Conservation (phyloP, 2,113 vertebrate genomes). For the Heterocephalus glaber region DNA sequence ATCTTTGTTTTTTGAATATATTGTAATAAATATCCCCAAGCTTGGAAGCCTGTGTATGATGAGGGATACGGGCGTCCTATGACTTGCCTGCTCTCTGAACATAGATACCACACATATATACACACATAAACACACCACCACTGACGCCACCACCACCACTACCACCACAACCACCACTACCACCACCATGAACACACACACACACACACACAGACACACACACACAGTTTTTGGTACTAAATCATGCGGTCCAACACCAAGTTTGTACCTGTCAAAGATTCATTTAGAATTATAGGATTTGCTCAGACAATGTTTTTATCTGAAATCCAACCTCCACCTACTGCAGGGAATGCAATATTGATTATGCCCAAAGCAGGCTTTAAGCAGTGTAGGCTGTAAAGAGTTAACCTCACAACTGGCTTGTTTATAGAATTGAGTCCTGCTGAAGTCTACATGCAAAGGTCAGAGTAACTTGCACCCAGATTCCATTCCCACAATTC, state of each 20-base stretch:
- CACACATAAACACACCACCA: background rate
- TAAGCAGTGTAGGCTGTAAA: no score
- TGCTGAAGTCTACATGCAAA: no score
- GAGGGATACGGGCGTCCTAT: background rate
- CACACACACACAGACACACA: background rate
- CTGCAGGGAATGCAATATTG: background rate
- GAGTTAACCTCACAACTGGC: no score
- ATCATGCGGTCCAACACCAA: background rate
- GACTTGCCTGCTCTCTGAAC: background rate
- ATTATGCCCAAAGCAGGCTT: no score
- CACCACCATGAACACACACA: background rate
- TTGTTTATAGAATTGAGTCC: no score
- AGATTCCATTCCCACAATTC: no score
- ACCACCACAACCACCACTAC: background rate
- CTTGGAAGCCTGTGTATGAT: no score
- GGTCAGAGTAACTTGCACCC: no score
- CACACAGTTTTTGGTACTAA: background rate
- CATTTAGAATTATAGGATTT: background rate
- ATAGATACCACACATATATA: background rate
- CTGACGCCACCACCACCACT: background rate
- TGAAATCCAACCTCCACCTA: background rate
- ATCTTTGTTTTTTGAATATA: background rate
- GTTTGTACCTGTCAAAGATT: background rate
- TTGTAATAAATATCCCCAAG: no score
- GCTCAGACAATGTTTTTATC: background rate